Base-by-base conservation (phyloP, 2,797 vertebrate genomes). In the Spondyliosoma cantharus region DNA sequence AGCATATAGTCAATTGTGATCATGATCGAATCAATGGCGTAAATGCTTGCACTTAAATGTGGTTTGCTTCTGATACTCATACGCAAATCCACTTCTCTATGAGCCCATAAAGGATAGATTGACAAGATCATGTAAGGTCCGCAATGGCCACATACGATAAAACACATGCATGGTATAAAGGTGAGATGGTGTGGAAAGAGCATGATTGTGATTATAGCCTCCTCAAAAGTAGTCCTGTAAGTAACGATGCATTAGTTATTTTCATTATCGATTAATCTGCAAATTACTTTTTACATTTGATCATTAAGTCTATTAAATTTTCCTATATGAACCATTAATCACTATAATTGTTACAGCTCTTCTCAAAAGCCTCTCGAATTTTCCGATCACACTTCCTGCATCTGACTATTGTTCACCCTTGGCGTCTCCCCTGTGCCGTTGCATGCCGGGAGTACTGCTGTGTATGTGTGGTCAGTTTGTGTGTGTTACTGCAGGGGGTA, bases 401-500 rank as follows among this genome's bases (percentile, higher is more conserved):
- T 67, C 46, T 50, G 62, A 27, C 3, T 14, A 15, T 32, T 50
- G 19, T 60, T 32, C 29, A 53, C 52, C 25, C 45, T 37, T 7
- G 3, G n/a, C 49, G 15, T 43, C 24, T 59, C 22, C 7, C 6
- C 50, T 57, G 17, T 27, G 50, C 3, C 68, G 20, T 25, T 82
- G 64, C 56, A 74, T 76, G 71, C 65, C 86, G 73, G 19, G 64
- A 37, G 59, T 11, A 32, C 4, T 14, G 12, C 50, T 54, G 61
- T 60, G 17, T 62, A 54, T 61, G 65, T 71, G 76, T 70, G 76
- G 72, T 48, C 61, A 61, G 48, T 61, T 17, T 70, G 53, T 78
- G 42, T 49, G 61, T 69, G 49, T 74, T 59, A 71, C 25, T 5
- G 4, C 29, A 15, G 25, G 65, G 52, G 64, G 24, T 58, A 53